These are phyloP conservation scores for Peucedramus taeniatus DNA, from an alignment of 2,113 vertebrate species.

Conservation along the genomic window DNA sequence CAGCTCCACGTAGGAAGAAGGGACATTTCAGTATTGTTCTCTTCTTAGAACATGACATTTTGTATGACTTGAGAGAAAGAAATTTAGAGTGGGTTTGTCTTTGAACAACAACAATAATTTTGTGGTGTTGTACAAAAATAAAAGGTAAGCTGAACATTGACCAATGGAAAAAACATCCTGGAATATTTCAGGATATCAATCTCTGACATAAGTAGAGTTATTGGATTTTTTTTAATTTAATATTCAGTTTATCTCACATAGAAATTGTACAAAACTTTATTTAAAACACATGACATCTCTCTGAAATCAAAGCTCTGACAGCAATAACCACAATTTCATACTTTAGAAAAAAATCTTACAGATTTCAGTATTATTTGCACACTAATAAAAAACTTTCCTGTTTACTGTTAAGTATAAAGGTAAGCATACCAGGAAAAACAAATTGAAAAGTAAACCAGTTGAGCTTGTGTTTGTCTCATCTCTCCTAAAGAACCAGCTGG, in stretches of 20 bases:
- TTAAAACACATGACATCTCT: neutral
- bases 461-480: neutral
- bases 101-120: neutral
- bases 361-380: neutral
- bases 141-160: neutral
- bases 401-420: neutral
- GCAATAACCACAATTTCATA: neutral
- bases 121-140: neutral
- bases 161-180: neutral
- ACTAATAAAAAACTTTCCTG: neutral
- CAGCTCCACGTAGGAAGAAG: neutral
- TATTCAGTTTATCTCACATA: neutral
- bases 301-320: neutral
- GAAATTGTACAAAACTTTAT: neutral
- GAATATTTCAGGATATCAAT: neutral
- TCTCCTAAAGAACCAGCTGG: neutral
- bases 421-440: neutral
- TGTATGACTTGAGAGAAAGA: neutral
- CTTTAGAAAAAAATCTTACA: neutral
- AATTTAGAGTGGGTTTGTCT: neutral
- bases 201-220: rapidly evolving
- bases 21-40: neutral
- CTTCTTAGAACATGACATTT: neutral
- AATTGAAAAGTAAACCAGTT: neutral
- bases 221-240: neutral